Evolutionary conservation across 30 jellyfish, hydroid and myxozoan genomes (phyloP), one percentile per base, ranked within the genome.

Genomic region (Turritopsis dohrnii): DNA sequence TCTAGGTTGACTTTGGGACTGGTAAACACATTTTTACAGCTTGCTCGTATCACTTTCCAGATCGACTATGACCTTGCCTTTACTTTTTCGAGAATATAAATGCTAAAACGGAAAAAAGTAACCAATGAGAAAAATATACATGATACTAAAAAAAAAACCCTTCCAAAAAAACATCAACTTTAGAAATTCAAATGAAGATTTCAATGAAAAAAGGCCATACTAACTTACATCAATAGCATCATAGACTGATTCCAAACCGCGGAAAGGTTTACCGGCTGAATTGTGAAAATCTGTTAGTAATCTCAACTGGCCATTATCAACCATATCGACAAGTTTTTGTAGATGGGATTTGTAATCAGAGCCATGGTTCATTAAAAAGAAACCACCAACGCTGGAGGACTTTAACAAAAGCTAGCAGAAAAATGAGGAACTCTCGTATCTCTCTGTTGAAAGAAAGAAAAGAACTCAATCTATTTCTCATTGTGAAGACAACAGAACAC

Each of bases 161-260:
- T n/a, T n/a, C n/a, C n/a, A n/a, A n/a, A n/a, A n/a, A n/a, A n/a
- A n/a, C n/a, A n/a, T n/a, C n/a, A n/a, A n/a, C n/a, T n/a, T n/a
- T n/a, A n/a, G n/a, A n/a, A n/a, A n/a, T n/a, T n/a, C n/a, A n/a
- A n/a, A n/a, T n/a, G n/a, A n/a, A n/a, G n/a, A n/a, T n/a, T n/a
- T n/a, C n/a, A n/a, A n/a, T n/a, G n/a, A n/a, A n/a, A n/a, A n/a
- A 41, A 41, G 5, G 9, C 65, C 60, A 41, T 41, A 13, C 60
- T 71, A 3, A 84, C 96, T 86, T 52, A 91, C 97, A 30, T 91
- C 97, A 71, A 91, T 90, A 20, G 91, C 97, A 74, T 91, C 96
- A 54, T 82, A 91, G 29, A 91, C 88, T 4, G 88, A 29, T 71
- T 91, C 91, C 41, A 84, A 91, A 23, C 95, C 95, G 29, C 18